A percentile compares a stretch with the other conserved stretches of the same genome.
These are phyloP conservation scores for Cecropterus lyciades DNA, from an alignment of 1,140 invertebrate species.

Conservation along the genomic window DNA sequence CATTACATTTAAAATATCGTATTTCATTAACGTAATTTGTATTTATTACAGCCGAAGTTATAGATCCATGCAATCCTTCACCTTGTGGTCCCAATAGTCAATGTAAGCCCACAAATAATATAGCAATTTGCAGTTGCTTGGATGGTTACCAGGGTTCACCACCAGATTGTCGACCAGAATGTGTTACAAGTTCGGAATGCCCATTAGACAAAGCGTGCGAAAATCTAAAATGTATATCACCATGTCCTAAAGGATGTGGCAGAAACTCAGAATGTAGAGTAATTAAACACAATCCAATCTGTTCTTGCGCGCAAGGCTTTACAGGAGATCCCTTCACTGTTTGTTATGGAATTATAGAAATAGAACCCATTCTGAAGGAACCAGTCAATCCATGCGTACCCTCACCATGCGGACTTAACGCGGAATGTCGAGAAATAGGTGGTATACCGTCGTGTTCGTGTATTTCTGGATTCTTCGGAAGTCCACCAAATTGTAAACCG, in stretches of 20 bases:
- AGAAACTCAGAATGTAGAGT: conserved; percentile 85
- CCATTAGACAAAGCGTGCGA: conserved; percentile 86
- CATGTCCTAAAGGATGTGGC: conserved; percentile 87
- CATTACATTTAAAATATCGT: conserved; percentile 18
- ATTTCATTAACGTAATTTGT: conserved; percentile 3
- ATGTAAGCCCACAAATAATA: conserved; percentile 77
- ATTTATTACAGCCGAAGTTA: conserved; percentile 56
- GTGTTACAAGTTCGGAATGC: conserved; percentile 88
- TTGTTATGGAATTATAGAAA: conserved; percentile 81
- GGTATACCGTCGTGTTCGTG: conserved; percentile 91
- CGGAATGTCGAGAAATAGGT: conserved; percentile 91
- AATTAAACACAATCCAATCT: conserved; percentile 90
- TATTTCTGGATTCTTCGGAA: conserved; percentile 88
- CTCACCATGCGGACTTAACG: conserved; percentile 93
- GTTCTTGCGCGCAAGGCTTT: conserved; percentile 88
- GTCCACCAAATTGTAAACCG: conserved; percentile 89
- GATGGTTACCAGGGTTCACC: conserved; percentile 87
- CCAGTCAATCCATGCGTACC: conserved; percentile 88
- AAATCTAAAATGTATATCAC: conserved; percentile 88
- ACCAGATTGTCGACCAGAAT: conserved; percentile 88
- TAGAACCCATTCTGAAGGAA: conserved; percentile 45
- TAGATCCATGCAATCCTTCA: conserved; percentile 71
- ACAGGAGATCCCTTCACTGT: conserved; percentile 89
- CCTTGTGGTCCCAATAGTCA: conserved; percentile 88
- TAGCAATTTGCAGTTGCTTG: conserved; percentile 87